A percentile compares a stretch with the other conserved stretches of the same genome.
phyloP scores from a whole-genome alignment of 2,113 vertebrate genomes.

The Rhipidura dahli region DNA sequence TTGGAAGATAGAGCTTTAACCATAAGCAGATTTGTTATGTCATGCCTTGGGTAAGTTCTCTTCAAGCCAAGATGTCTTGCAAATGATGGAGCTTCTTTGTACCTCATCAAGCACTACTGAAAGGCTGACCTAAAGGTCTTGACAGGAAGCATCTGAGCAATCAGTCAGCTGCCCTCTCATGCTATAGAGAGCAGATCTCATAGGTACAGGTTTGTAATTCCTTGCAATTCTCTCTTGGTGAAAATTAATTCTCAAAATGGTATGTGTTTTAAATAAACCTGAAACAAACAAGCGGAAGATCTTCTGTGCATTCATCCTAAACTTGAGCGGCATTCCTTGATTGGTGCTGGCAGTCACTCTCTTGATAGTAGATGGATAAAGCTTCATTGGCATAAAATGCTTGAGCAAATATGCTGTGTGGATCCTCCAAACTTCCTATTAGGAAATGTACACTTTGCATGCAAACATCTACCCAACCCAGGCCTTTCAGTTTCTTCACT shows the following conservation, averaged over 20 bases:
- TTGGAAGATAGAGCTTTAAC: background rate
- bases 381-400: background rate
- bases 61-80: background rate
- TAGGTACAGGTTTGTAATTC: background rate
- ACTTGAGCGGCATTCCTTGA: background rate
- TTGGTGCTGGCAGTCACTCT: background rate
- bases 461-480: background rate
- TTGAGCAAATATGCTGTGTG: background rate
- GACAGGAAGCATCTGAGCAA: background rate
- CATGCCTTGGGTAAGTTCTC: background rate
- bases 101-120: background rate
- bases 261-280: background rate
- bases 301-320: accelerated
- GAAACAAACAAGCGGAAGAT: background rate
- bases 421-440: background rate
- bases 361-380: background rate
- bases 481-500: background rate
- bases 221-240: background rate
- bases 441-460: background rate
- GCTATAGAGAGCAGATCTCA: background rate
- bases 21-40: background rate
- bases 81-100: background rate
- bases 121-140: background rate
- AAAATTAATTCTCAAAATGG: background rate
- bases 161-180: background rate